Base-by-base conservation (phyloP, 1,140 invertebrate species). In the Apis laboriosa region DNA sequence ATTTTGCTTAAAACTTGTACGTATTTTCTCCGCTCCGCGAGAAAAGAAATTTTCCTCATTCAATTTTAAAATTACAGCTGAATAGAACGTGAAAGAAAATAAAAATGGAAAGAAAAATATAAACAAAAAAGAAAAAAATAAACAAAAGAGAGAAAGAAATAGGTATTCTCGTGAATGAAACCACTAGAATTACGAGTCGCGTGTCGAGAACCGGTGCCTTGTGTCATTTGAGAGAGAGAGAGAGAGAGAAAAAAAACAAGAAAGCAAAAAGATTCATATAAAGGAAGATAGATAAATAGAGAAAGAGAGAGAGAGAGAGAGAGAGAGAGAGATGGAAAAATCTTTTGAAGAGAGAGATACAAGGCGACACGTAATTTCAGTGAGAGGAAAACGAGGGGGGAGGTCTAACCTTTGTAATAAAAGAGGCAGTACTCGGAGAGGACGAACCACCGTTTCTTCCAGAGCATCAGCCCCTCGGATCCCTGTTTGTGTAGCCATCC, bases 361-460 rank as follows among this genome's bases (percentile, higher is more conserved):
- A 17, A 24, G 9, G 15, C 56, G 67, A 79, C 71, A 66, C 34
- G 78, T 64, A 75, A 64, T 80, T 66, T 51, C 78, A 77, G 75
- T 9, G 43, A n/a, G 60, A 60, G 13, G 43, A n/a, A 70, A 63
- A 68, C 21, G 34, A 17, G 12, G 28, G 12, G 1, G 58, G 28
- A 34, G 2, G 15, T 28, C 95, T 95, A 93, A 98, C 97, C 97
- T 96, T 99, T 99, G 93, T 99, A 99, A 92, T 98, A 98, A 94
- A 98, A 99, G 71, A 99, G 95, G 92, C 98, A 98, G 93, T 98
- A 99, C 92, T 99, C 98, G 9, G 97, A 97, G 43, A 99, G 94
- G 49, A 99, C 98, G 95, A 98, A 99, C 98, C 98, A 99, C 61
- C 98, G 95, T 92, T 98, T 98, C 92, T 98, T 97, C 98, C 98